Percentiles rank a stretch among this genome's conserved stretches.
Conservation (phyloP, 2,113 vertebrate genomes). For the Siphamia tubifer region DNA sequence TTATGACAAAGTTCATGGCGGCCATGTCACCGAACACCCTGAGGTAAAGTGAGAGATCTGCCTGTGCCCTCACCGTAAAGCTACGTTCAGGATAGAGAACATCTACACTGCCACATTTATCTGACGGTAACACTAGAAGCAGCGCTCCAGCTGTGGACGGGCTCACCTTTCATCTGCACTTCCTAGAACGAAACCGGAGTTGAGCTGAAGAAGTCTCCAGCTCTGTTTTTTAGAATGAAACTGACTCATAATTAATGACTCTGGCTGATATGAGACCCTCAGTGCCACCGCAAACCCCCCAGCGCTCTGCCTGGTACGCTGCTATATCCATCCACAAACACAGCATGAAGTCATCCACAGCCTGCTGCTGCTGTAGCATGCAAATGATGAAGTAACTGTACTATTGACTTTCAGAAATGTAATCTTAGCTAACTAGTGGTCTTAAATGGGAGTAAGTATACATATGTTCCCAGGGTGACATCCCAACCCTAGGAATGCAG, state of each 20-base stretch:
- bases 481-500: too few species aligned
- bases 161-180: slow-evolving; percentile 56
- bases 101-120: slow-evolving; percentile 4
- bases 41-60: slow-evolving; percentile 35
- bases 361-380: not conserved
- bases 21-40: slow-evolving; percentile 17
- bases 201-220: not conserved
- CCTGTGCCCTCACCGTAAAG: slow-evolving; percentile 11
- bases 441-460: too few species aligned
- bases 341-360: not conserved
- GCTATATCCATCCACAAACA: not conserved
- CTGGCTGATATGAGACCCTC: slow-evolving; percentile 11
- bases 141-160: slow-evolving; percentile 35
- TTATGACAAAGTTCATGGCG: slow-evolving; percentile 29
- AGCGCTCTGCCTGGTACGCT: not conserved
- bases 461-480: too few species aligned
- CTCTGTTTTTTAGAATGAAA: slow-evolving; percentile 60
- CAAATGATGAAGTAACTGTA: not conserved
- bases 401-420: not conserved
- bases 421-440: not conserved
- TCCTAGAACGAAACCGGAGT: slow-evolving; percentile 59
- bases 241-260: slow-evolving; percentile 58
- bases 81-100: slow-evolving; percentile 20
- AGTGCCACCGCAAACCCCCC: not conserved
- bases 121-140: slow-evolving; percentile 37